Evolutionary conservation across 1,140 invertebrate species (phyloP).

Genomic region (Scaptodrosophila lebanonensis): DNA sequence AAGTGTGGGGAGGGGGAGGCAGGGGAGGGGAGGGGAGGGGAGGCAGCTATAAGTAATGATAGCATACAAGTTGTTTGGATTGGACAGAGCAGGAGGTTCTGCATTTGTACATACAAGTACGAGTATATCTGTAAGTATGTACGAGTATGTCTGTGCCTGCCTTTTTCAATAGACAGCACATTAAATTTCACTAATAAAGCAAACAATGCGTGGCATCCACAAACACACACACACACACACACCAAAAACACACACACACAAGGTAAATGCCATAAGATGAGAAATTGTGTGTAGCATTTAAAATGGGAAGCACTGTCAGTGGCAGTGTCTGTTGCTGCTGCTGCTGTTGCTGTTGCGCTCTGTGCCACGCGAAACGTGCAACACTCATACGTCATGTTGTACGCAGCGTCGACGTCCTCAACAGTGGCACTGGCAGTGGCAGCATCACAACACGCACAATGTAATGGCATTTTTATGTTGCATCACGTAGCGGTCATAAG

Average conservation of each 20-base stretch:
- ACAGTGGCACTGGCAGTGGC: constrained; percentile 2
- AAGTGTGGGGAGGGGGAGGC: no score
- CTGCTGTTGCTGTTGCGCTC: constrained; percentile 29
- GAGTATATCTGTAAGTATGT: no score
- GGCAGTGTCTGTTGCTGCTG: no score
- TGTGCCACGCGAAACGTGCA: constrained; percentile 60
- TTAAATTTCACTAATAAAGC: constrained; percentile 72
- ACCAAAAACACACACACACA: no score
- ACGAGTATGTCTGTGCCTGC: no score
- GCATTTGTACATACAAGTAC: no score
- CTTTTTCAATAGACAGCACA: constrained; percentile 44
- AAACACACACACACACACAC: constrained; percentile 21
- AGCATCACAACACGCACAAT: constrained; percentile 59
- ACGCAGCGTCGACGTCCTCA: constrained; percentile 26
- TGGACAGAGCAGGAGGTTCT: no score
- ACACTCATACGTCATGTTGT: constrained; percentile 71
- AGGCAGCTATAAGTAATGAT: constrained; percentile 18
- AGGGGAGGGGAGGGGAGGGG: neutral
- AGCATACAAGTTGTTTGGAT: constrained; percentile 2
- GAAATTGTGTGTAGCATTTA: constrained; percentile 49
- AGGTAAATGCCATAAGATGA: constrained; percentile 37
- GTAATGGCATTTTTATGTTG: constrained; percentile 77
- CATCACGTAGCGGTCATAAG: constrained; percentile 76
- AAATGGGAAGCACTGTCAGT: constrained; percentile 42
- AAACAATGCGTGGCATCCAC: constrained; percentile 57